Percentiles rank a stretch among this genome's conserved stretches.
These are phyloP conservation scores for Drosophila basisetae DNA, from an alignment of 2,888 invertebrate genomes.

Conservation along the genomic window DNA sequence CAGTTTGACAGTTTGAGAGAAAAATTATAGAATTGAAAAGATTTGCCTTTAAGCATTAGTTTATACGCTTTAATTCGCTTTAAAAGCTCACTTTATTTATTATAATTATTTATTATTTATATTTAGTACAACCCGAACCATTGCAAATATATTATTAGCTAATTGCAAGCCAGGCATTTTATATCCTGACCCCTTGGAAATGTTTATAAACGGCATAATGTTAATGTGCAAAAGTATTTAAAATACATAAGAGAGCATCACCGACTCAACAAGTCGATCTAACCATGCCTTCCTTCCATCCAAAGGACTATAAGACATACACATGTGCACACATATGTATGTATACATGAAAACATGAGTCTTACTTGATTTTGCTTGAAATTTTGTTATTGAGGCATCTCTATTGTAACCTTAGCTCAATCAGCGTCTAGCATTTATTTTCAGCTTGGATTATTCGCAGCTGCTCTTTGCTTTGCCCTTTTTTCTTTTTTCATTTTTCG, in stretches of 20 bases:
- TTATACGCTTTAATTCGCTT: neutral
- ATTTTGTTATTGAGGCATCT: neutral
- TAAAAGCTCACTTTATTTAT: neutral
- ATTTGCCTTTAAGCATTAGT: neutral
- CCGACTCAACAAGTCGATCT: neutral
- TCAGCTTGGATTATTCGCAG: slow-evolving; percentile 17
- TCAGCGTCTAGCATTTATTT: slow-evolving; percentile 15
- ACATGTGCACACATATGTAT: neutral
- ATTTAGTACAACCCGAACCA: neutral
- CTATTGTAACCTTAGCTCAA: slow-evolving; percentile 24
- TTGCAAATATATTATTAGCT: neutral
- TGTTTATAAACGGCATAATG: neutral
- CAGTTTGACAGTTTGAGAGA: neutral
- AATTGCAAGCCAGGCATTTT: neutral
- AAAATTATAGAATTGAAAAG: neutral
- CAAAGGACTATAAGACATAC: neutral
- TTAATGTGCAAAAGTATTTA: neutral
- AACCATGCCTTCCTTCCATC: too few species aligned
- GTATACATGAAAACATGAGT: neutral
- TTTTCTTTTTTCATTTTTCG: neutral
- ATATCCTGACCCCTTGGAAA: neutral
- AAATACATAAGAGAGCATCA: neutral
- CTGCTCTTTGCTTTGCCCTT: slow-evolving; percentile 1
- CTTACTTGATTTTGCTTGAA: neutral
- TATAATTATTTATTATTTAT: neutral